These are phyloP conservation scores for Clarias platycephalus DNA, from an alignment of 2,797 vertebrate genomes.

Conservation along the genomic window DNA sequence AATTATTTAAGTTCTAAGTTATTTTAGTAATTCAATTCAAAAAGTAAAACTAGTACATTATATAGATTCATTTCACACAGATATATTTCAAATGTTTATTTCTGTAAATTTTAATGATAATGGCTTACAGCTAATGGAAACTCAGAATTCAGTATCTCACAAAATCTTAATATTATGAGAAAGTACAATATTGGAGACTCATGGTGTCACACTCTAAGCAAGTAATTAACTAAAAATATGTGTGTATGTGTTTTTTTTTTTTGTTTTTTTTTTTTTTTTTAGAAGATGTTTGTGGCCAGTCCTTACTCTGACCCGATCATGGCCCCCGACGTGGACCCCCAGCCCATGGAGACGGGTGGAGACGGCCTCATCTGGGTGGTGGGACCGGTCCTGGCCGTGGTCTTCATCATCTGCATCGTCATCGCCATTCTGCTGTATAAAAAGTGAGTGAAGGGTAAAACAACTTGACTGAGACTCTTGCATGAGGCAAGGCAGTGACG, in stretches of 20 bases:
- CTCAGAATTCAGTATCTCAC: no score
- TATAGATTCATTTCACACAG: no score
- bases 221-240: not conserved
- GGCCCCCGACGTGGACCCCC: conserved; percentile 80
- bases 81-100: no score
- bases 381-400: conserved; percentile 89
- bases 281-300: conserved; percentile 89
- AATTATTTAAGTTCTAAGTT: no score
- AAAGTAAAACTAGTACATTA: no score
- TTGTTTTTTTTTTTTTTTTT: not conserved
- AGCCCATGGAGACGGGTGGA: conserved; percentile 83
- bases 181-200: no score
- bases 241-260: not conserved
- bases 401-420: conserved; percentile 96
- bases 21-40: no score
- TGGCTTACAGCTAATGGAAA: no score
- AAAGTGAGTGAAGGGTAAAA: conserved; percentile 82
- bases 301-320: conserved; percentile 89
- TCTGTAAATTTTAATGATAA: no score
- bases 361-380: conserved; percentile 96
- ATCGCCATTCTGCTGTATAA: conserved; percentile 95
- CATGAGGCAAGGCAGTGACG: not conserved
- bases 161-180: no score
- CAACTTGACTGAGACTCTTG: not conserved
- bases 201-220: no score